phyloP scores from a whole-genome alignment of 2,797 vertebrate genomes.

The Cyclura pinguis region DNA sequence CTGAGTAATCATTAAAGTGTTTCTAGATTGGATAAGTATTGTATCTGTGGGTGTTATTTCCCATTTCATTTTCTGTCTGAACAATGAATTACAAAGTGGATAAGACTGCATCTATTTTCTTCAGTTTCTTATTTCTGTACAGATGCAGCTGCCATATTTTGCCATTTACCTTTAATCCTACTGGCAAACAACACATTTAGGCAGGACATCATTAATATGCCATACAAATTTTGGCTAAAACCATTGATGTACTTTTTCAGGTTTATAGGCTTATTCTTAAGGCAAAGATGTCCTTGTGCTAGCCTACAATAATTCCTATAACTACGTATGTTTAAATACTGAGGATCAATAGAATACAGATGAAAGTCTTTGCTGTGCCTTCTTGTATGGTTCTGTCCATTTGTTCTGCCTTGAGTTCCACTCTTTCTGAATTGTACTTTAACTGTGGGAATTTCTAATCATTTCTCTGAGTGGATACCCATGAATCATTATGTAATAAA shows the following conservation, averaged over 20 bases:
- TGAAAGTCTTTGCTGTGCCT: not conserved
- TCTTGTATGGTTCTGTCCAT: not conserved
- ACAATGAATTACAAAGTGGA: conserved; percentile 5
- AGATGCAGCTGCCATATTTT: conserved; percentile 11
- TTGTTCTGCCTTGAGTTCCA: not conserved
- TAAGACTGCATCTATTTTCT: conserved; percentile 45
- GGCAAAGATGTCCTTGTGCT: not conserved
- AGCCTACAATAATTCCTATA: not conserved
- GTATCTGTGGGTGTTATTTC: conserved; percentile 19
- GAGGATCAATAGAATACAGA: conserved; percentile 25
- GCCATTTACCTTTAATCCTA: not conserved
- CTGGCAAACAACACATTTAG: conserved; percentile 33
- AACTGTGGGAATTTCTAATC: not conserved
- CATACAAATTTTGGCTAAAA: conserved; percentile 38
- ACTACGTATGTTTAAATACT: not conserved
- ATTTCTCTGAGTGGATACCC: not conserved
- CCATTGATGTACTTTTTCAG: conserved; percentile 38
- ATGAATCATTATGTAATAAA: no score
- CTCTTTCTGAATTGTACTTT: not conserved
- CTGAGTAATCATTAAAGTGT: not conserved
- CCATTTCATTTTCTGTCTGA: conserved; percentile 29
- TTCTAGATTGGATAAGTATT: not conserved
- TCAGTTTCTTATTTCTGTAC: conserved; percentile 35
- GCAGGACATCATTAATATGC: conserved; percentile 31
- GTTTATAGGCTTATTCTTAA: conserved; percentile 11